These are phyloP conservation scores for Dasyornis broadbenti DNA, from an alignment of 2,113 vertebrate species.

Conservation along the genomic window DNA sequence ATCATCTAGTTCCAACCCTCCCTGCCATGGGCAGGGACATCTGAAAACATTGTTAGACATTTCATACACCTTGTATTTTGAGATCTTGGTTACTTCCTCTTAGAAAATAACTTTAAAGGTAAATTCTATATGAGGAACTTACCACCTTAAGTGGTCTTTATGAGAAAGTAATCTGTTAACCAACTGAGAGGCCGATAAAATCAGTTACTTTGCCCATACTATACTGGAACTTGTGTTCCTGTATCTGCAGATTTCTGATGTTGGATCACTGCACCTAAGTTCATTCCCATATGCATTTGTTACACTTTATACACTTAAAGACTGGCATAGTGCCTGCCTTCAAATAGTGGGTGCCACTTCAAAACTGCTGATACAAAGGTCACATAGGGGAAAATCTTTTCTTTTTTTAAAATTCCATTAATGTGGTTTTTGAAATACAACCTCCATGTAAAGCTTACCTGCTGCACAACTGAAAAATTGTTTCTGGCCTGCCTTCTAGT, in stretches of 20 bases:
- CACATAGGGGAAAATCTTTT: background rate
- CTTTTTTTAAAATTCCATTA: background rate
- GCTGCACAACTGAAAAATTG: constrained; percentile 90
- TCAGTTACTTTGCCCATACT: background rate
- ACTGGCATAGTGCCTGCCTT: background rate
- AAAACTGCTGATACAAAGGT: background rate
- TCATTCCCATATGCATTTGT: background rate
- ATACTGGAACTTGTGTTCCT: background rate
- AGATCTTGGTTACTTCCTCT: background rate
- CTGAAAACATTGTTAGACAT: background rate
- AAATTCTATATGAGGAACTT: background rate
- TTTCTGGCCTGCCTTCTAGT: constrained; percentile 91
- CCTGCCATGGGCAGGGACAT: too few relatives aligned
- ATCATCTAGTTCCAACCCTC: background rate
- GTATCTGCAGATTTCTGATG: background rate
- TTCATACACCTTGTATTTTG: background rate
- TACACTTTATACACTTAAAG: background rate
- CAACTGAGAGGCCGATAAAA: background rate
- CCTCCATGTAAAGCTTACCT: constrained; percentile 74
- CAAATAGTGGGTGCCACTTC: background rate
- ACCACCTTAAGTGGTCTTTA: background rate
- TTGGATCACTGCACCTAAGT: background rate
- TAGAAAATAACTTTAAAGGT: background rate
- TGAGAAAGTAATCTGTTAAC: background rate
- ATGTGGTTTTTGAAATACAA: background rate